Base-by-base conservation (phyloP, 2,113 vertebrate species). In the Jacana jacana region DNA sequence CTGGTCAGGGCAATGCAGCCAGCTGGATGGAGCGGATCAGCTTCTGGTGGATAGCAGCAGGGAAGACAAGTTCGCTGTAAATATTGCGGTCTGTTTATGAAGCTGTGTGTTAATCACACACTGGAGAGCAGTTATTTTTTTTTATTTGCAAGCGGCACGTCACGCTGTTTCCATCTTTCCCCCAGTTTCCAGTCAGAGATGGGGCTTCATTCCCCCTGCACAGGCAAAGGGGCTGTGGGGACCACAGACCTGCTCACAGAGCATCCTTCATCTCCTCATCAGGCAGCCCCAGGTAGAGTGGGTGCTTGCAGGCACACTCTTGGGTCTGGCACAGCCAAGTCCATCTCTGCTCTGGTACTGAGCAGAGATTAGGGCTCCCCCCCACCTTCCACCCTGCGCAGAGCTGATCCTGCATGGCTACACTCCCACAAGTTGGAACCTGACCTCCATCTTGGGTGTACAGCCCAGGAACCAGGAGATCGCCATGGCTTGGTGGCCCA, bases 371-470 rank as follows among this genome's bases (percentile, higher is more conserved):
- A 17, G 5, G 10, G 11, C 42, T 42, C 13, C 42, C 13, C 13
- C 42, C 18, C 44, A 11, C 44, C 28, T 69, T 28, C 17, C 17
- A 52, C 37, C 17, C 24, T 3, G 0, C 31, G 42, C 13, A 24
- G 48, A 39, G 27, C 46, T 39, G 39, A 31, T 65, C 63, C 63
- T 42, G 39, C 3, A 7, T 22, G 39, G 5, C 46, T 16, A 7
- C 1, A 1, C 9, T 52, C 27, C 25, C 6, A 2, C 2, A 0
- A 0, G 17, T n/a, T 44, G 60, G 35, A n/a, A 18, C 27, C 24
- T 44, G 66, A n/a, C 12, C 6, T 68, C 13, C 37, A 88, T 37
- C 58, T 28, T 13, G n/a, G 15, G 20, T 1, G 0, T 39, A 48
- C 7, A 42, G 79, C 44, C 37, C 60, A 33, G 64, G 44, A 22